phyloP scores from a whole-genome alignment of 2,888 invertebrate genomes.

The Melanophora roralis region DNA sequence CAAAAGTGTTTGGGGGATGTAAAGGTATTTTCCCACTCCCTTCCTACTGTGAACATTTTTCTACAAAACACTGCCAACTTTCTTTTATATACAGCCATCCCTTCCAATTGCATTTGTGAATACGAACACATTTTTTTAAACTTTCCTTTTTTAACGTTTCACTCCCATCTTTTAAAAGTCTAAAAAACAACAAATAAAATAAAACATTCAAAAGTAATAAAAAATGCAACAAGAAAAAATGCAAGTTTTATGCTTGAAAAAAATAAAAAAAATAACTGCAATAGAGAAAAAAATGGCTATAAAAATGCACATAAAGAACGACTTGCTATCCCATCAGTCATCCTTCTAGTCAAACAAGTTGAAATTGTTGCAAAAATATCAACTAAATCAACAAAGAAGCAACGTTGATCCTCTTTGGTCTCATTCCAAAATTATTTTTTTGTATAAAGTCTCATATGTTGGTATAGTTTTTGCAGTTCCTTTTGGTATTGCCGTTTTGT shows the following conservation, averaged over 20 bases:
- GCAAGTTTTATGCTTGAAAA: conserved; percentile 41
- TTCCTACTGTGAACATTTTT: too few relatives aligned
- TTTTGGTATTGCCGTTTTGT: neutral
- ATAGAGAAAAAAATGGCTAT: neutral
- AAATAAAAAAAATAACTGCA: conserved; percentile 19
- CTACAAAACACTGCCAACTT: too few relatives aligned
- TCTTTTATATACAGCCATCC: too few relatives aligned
- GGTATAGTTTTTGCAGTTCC: too few relatives aligned
- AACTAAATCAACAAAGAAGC: conserved; percentile 34
- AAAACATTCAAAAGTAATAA: conserved; percentile 26
- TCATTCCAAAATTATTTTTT: neutral
- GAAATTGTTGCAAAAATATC: conserved; percentile 41
- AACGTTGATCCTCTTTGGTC: neutral
- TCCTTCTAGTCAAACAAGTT: neutral
- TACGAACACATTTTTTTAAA: neutral
- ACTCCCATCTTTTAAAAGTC: neutral
- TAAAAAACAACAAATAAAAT: conserved; percentile 10
- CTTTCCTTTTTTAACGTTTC: neutral
- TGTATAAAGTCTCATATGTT: neutral
- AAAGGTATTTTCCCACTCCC: too few relatives aligned
- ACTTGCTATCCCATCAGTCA: neutral
- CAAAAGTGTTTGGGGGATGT: too few relatives aligned
- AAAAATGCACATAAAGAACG: conserved; percentile 31
- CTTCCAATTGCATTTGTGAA: too few relatives aligned
- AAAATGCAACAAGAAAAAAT: conserved; percentile 60